Evolutionary conservation across 1,140 invertebrate species (phyloP).

Genomic region (Brachionus manjavacas): DNA sequence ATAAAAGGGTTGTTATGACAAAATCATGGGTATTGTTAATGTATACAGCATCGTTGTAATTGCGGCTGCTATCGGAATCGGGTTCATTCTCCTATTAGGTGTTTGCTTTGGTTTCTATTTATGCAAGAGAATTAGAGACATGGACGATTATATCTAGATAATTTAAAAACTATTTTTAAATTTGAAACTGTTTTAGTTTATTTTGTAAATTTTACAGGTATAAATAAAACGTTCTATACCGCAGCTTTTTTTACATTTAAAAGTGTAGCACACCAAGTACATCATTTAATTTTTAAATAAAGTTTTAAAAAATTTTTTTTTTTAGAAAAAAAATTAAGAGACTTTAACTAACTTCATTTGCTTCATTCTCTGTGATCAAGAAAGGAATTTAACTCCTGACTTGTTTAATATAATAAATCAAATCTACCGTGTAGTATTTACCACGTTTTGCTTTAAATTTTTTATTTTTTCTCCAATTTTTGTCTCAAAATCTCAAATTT

Average conservation of each 20-base stretch:
- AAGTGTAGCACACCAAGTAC: background rate
- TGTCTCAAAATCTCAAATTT: too few relatives aligned
- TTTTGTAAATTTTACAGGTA: background rate
- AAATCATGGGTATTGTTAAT: background rate
- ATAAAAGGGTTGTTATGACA: conserved; percentile 32
- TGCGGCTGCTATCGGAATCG: background rate
- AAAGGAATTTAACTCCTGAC: too few relatives aligned
- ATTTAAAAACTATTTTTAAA: too few relatives aligned
- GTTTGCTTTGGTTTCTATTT: conserved; percentile 33
- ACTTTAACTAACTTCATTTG: too few relatives aligned
- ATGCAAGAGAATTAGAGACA: conserved; percentile 32
- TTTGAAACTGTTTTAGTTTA: background rate
- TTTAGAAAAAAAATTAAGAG: too few relatives aligned
- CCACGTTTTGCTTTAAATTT: too few relatives aligned
- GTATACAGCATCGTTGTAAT: background rate
- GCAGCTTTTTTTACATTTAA: background rate
- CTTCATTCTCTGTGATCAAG: too few relatives aligned
- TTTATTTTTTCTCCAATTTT: too few relatives aligned
- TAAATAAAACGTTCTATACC: background rate
- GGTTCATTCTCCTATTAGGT: background rate
- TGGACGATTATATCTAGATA: conserved; percentile 15
- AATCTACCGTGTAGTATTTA: too few relatives aligned
- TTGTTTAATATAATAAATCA: too few relatives aligned
- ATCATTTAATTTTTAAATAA: too few relatives aligned
- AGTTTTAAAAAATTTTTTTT: too few relatives aligned